Conservation (phyloP, 1,140 invertebrate genomes). For the Aphaenogaster floridana region DNA sequence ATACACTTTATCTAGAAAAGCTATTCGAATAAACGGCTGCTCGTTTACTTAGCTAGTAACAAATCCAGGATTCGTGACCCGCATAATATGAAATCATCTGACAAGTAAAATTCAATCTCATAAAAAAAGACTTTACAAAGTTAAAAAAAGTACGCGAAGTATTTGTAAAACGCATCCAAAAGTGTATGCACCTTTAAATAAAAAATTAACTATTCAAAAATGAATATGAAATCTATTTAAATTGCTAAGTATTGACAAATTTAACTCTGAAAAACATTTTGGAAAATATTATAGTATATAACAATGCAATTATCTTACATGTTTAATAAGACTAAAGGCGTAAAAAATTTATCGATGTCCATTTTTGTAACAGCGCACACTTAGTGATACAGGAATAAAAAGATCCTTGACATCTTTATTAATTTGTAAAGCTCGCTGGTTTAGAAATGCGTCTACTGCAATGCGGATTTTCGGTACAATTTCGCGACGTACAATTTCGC, state of each 20-base stretch:
- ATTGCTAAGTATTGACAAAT: no score
- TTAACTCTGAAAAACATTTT: no score
- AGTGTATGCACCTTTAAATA: no score
- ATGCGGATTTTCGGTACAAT: constrained; percentile 49
- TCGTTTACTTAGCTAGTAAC: background rate
- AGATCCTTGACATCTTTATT: background rate
- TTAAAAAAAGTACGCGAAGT: no score
- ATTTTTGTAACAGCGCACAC: background rate
- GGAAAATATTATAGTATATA: no score
- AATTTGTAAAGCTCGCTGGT: background rate
- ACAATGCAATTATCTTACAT: background rate
- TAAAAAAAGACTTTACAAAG: no score
- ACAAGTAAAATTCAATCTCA: background rate
- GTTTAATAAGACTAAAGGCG: background rate
- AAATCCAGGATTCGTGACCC: background rate
- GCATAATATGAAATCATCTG: background rate
- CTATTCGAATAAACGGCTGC: background rate
- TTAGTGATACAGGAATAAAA: background rate
- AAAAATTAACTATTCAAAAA: no score
- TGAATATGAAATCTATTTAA: no score
- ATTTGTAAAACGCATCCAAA: no score
- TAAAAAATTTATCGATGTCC: background rate
- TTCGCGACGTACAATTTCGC: constrained; percentile 11
- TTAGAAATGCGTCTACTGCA: constrained; percentile 18
- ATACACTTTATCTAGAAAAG: background rate